Evolutionary conservation across 2,888 invertebrate genomes (phyloP), one percentile per base, ranked within the genome.

Genomic region (Andricus quercusramuli): DNA sequence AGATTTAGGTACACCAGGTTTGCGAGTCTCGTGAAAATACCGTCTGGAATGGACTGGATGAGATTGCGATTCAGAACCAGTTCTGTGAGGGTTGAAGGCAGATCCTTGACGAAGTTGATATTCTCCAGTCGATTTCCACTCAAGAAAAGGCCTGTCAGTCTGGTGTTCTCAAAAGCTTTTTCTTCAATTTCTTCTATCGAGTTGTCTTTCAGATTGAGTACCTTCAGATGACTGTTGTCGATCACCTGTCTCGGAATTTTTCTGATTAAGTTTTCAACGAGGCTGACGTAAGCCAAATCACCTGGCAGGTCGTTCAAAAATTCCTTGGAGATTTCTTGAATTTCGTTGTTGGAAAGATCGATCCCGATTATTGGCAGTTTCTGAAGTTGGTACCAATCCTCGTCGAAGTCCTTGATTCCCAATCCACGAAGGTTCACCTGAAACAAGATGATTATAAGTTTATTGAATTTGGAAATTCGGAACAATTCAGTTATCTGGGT

Each of bases 201-300:
- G 82, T 94, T 94, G 59, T 88, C 86, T 5, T 87, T 88, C 17
- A 94, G 84, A 79, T 91, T 90, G 56, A 94, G 83, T 17, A 88
- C 85, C 83, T 90, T 92, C 59, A 93, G 83, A 78, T 92, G 70
- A 2, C 70, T 78, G 67, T 90, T 90, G 0, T 86, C 83, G n/a
- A 90, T 88, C 66, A 86, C 84, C n/a, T 86, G 81, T 5, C 82
- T 83, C 51, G 84, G 79, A 11, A 90, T 70, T 2, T 51, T 64
- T 13, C 80, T 79, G n/a, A 90, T 88, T 0, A 74, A 64, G 47
- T 90, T 90, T 1, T 65, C 77, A 20, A 65, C 51, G 0, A 90
- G 78, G 68, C 85, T 86, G 3, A 90, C 86, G 11, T 81, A 79
- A 1, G 78, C 79, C 62, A 90, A 15, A 51, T 78, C 78, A 3